phyloP scores from a whole-genome alignment of 2,113 vertebrate genomes.

The Synodontis membranacea region DNA sequence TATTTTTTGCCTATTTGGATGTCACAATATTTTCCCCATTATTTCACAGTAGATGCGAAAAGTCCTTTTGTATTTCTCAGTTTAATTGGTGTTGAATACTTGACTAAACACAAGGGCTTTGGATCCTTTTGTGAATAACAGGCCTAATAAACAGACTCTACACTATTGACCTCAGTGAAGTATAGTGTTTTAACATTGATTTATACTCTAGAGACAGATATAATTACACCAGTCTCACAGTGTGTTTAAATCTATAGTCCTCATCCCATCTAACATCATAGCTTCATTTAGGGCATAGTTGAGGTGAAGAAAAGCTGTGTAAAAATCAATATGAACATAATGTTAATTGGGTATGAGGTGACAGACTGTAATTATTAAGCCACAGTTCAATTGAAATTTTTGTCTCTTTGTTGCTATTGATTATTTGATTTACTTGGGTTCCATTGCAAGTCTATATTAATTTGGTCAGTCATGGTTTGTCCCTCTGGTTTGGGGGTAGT shows the following conservation, averaged over 20 bases:
- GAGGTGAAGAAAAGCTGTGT: background rate
- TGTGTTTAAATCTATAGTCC: background rate
- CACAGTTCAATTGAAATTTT: background rate
- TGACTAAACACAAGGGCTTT: background rate
- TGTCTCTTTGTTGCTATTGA: background rate
- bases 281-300: background rate
- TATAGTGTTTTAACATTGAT: conserved; percentile 2
- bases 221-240: background rate
- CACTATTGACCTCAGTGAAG: background rate
- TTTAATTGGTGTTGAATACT: background rate
- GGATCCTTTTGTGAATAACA: background rate
- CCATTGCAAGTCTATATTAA: background rate
- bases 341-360: background rate
- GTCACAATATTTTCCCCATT: background rate
- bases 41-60: conserved; percentile 2
- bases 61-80: background rate
- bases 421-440: background rate
- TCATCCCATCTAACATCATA: background rate
- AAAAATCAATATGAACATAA: background rate
- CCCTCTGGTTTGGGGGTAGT: too few relatives aligned
- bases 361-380: background rate
- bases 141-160: background rate
- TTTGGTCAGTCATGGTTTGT: background rate
- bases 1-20: conserved; percentile 5
- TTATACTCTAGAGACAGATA: conserved; percentile 5